phyloP scores from a whole-genome alignment of 2,888 invertebrate species.

The Strigamia transsilvanica region DNA sequence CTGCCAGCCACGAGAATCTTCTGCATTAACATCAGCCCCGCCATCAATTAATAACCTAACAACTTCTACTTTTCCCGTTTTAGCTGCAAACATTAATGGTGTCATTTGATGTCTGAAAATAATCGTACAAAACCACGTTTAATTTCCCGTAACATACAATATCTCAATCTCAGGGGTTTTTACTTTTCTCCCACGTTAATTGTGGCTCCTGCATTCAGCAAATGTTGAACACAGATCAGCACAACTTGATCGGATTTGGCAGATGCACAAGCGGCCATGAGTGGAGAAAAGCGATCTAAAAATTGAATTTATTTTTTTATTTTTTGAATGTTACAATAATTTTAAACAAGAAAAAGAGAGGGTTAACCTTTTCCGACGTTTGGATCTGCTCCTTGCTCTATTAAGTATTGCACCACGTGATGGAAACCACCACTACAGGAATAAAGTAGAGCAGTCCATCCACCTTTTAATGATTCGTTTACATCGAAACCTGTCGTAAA shows the following conservation, averaged over 20 bases:
- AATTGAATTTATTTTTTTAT: background rate
- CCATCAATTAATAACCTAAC: slow-evolving; percentile 61
- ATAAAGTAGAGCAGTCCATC: slow-evolving; percentile 62
- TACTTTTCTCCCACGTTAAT: slow-evolving; percentile 60
- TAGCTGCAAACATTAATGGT: slow-evolving; percentile 65
- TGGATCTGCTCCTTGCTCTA: slow-evolving; percentile 64
- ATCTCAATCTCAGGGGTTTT: background rate
- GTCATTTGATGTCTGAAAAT: slow-evolving; percentile 63
- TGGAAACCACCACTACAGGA: slow-evolving; percentile 60
- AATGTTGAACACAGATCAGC: slow-evolving; percentile 62
- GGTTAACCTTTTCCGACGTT: slow-evolving; percentile 64
- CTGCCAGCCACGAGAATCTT: slow-evolving; percentile 65
- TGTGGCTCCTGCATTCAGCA: slow-evolving; percentile 59
- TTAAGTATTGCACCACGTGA: slow-evolving; percentile 61
- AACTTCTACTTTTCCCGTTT: slow-evolving; percentile 63
- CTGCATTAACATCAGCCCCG: slow-evolving; percentile 63
- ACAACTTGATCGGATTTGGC: slow-evolving; percentile 60
- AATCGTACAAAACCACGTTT: background rate
- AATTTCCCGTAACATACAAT: too few species aligned
- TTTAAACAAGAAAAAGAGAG: background rate
- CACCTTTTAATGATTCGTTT: slow-evolving; percentile 58
- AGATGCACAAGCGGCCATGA: slow-evolving; percentile 66
- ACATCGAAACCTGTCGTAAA: slow-evolving; percentile 56
- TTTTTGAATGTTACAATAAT: slow-evolving; percentile 10
- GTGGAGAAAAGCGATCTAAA: slow-evolving; percentile 64